Evolutionary conservation across 2,113 vertebrate species (phyloP).

Genomic region (Psephotus haematonotus): DNA sequence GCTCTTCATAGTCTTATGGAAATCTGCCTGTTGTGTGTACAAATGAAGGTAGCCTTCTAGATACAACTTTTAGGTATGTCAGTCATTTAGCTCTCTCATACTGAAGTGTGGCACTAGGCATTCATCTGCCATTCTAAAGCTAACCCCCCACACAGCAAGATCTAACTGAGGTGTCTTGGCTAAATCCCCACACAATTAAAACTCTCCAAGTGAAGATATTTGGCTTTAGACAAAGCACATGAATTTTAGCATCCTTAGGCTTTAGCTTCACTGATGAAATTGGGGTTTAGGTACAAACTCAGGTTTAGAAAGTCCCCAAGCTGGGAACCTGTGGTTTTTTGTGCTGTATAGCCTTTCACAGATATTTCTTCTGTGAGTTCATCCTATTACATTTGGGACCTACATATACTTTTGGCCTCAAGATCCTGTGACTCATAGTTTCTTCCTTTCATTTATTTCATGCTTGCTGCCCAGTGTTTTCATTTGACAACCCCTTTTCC

Average conservation of each 20-base stretch:
- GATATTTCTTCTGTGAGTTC: not conserved
- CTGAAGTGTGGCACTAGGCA: not conserved
- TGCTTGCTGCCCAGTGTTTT: not conserved
- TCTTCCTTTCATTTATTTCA: not conserved
- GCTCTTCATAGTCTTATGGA: conserved; percentile 18
- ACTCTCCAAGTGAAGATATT: not conserved
- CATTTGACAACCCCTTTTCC: not conserved
- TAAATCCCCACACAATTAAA: not conserved
- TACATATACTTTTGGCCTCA: not conserved
- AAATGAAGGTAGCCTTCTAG: conserved; percentile 33
- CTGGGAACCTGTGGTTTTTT: not conserved
- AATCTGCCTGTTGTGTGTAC: conserved; percentile 36
- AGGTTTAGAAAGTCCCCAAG: not conserved
- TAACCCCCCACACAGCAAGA: not conserved
- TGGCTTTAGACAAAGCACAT: not conserved
- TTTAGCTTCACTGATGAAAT: not conserved
- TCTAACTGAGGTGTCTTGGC: not conserved
- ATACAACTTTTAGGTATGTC: not conserved
- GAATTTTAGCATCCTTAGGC: not conserved
- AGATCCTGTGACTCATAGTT: not conserved
- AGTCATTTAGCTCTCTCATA: fast-evolving
- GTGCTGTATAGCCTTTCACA: not conserved
- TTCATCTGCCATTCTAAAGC: not conserved
- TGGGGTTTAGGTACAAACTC: not conserved
- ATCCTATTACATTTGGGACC: not conserved